phyloP scores from a whole-genome alignment of 2,888 invertebrate species.

The Philaethria dido region DNA sequence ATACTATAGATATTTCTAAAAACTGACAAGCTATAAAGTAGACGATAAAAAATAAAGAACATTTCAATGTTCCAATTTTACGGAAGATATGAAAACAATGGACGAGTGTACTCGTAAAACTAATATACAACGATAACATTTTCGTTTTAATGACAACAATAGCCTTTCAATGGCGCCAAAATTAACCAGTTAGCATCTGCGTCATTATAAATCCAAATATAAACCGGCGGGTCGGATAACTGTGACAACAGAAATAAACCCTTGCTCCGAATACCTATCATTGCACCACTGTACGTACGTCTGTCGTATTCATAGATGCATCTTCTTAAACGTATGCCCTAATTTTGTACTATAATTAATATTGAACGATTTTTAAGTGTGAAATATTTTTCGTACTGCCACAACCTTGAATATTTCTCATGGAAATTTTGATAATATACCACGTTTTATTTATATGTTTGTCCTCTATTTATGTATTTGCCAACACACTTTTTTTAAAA shows the following conservation, averaged over 20 bases:
- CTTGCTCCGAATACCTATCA: slow-evolving; percentile 71
- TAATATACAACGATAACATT: slow-evolving; percentile 27
- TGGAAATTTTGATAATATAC: too few relatives aligned
- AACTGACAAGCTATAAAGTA: not conserved
- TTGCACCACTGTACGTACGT: slow-evolving; percentile 59
- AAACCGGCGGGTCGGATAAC: slow-evolving; percentile 65
- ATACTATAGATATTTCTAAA: not conserved
- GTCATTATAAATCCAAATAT: slow-evolving; percentile 80
- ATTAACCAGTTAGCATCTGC: slow-evolving; percentile 75
- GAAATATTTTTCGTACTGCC: not conserved
- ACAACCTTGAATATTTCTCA: not conserved
- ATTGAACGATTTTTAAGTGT: not conserved
- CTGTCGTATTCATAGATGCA: slow-evolving; percentile 51
- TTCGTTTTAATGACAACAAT: slow-evolving; percentile 66
- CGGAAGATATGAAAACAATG: slow-evolving; percentile 13
- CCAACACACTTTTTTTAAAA: too few relatives aligned
- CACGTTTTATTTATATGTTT: too few relatives aligned
- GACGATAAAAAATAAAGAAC: slow-evolving; percentile 7
- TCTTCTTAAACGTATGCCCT: slow-evolving; percentile 19
- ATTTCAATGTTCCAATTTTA: not conserved
- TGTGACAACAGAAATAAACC: slow-evolving; percentile 79
- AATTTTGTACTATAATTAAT: slow-evolving; percentile 10
- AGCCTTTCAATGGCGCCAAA: slow-evolving; percentile 67
- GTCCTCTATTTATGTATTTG: too few relatives aligned
- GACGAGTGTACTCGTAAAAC: slow-evolving; percentile 28